Percentiles rank a stretch among this genome's conserved stretches.
phyloP scores from a whole-genome alignment of 2,113 vertebrate genomes.

The Speoplatyrhinus poulsoni region DNA sequence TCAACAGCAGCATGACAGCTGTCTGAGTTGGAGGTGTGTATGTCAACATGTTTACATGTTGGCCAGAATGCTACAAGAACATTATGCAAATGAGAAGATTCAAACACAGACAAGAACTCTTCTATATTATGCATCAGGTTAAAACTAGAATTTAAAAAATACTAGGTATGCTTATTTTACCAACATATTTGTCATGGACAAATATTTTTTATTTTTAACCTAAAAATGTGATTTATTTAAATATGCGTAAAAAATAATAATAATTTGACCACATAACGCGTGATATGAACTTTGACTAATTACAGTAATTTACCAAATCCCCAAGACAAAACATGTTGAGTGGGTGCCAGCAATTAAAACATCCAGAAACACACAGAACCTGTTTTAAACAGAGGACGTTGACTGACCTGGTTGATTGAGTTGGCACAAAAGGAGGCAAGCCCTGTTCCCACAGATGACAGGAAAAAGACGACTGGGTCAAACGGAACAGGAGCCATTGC shows the following conservation, averaged over 20 bases:
- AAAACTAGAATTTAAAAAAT: conserved; percentile 16
- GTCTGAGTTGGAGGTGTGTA: conserved; percentile 18
- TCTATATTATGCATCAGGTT: too few species aligned
- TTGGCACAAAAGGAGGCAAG: conserved; percentile 93
- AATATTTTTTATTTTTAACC: too few species aligned
- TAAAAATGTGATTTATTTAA: too few species aligned
- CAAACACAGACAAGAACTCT: conserved; percentile 24
- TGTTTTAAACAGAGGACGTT: conserved; percentile 18
- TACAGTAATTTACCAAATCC: neutral
- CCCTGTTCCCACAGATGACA: conserved; percentile 86
- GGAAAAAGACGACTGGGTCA: conserved; percentile 83
- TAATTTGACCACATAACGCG: too few species aligned
- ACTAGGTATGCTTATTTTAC: conserved; percentile 24
- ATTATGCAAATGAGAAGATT: conserved; percentile 28
- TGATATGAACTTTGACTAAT: neutral
- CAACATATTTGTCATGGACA: too few species aligned
- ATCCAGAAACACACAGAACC: neutral
- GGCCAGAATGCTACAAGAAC: conserved; percentile 28
- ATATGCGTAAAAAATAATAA: too few species aligned
- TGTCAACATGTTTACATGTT: conserved; percentile 28
- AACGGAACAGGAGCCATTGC: conserved; percentile 92
- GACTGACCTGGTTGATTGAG: conserved; percentile 95
- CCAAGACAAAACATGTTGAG: neutral
- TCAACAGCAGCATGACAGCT: conserved; percentile 24
- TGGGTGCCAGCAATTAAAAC: neutral